These are phyloP conservation scores for Microplitis manilae DNA, from an alignment of 2,888 invertebrate genomes.

Conservation along the genomic window DNA sequence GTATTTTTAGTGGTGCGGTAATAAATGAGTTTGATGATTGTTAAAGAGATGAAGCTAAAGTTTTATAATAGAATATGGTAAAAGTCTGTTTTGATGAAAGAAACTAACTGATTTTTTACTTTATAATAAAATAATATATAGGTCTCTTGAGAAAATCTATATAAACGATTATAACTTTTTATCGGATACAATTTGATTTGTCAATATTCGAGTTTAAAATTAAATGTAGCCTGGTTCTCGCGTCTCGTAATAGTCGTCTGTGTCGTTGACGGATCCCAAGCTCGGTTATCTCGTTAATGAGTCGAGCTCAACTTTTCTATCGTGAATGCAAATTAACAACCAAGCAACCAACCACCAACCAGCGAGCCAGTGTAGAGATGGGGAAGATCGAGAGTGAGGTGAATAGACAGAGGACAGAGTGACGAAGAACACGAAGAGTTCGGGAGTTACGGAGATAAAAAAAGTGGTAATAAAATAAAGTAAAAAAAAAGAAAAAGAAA, in stretches of 20 bases:
- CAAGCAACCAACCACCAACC: constrained; percentile 14
- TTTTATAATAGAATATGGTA: neutral
- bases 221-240: constrained; percentile 44
- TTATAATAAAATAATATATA: neutral
- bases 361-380: neutral
- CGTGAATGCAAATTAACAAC: constrained; percentile 54
- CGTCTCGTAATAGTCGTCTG: constrained; percentile 12
- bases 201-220: constrained; percentile 57
- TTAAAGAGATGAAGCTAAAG: too few species aligned
- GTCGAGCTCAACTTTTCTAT: constrained; percentile 57
- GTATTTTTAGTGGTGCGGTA: neutral
- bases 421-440: constrained; percentile 19
- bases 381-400: constrained; percentile 26
- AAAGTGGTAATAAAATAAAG: constrained; percentile 2
- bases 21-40: neutral
- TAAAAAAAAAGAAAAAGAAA: neutral
- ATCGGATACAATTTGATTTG: constrained; percentile 55
- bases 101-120: neutral
- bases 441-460: neutral
- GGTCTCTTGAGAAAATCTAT: constrained; percentile 7
- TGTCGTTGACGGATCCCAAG: neutral
- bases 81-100: neutral
- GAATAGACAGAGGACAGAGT: constrained; percentile 10
- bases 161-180: constrained; percentile 53
- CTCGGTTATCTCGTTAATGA: constrained; percentile 57